phyloP scores from a whole-genome alignment of 2,797 vertebrate genomes.

The Trematomus bernacchii region DNA sequence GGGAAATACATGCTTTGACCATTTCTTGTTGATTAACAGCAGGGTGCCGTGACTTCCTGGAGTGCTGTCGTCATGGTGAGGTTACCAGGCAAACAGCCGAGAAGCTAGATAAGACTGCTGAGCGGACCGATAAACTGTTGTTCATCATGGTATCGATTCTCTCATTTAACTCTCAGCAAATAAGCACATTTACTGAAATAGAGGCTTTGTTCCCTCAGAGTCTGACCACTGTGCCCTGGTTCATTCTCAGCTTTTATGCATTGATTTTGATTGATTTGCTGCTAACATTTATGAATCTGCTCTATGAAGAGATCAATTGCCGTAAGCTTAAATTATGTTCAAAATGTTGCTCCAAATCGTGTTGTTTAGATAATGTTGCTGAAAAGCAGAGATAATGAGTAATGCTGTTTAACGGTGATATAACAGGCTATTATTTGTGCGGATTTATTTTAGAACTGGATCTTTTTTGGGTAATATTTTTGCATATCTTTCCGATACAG shows the following conservation, averaged over 20 bases:
- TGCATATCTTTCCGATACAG: slow-evolving; percentile 22
- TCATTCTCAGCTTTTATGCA: neutral
- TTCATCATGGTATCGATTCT: neutral
- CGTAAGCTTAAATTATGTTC: neutral
- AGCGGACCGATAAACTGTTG: slow-evolving; percentile 16
- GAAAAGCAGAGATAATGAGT: neutral
- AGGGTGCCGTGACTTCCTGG: neutral
- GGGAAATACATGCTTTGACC: neutral
- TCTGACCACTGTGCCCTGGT: neutral
- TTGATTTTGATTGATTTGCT: neutral
- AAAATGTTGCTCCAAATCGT: slow-evolving; percentile 10
- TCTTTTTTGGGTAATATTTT: slow-evolving; percentile 14
- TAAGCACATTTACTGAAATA: neutral
- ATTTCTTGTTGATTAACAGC: slow-evolving; percentile 16
- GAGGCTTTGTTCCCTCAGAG: neutral
- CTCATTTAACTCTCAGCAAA: slow-evolving; percentile 22
- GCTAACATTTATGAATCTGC: neutral
- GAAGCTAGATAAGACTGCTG: slow-evolving; percentile 4
- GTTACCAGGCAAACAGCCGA: slow-evolving; percentile 54
- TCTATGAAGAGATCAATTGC: slow-evolving; percentile 2
- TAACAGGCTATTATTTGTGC: slow-evolving; percentile 15
- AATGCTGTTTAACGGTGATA: neutral
- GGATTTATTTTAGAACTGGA: slow-evolving; percentile 30
- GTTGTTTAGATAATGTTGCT: neutral
- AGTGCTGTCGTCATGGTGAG: slow-evolving; percentile 24